Evolutionary conservation across 1,140 invertebrate genomes (phyloP), one percentile per base, ranked within the genome.

Genomic region (Nasonia longicornis): DNA sequence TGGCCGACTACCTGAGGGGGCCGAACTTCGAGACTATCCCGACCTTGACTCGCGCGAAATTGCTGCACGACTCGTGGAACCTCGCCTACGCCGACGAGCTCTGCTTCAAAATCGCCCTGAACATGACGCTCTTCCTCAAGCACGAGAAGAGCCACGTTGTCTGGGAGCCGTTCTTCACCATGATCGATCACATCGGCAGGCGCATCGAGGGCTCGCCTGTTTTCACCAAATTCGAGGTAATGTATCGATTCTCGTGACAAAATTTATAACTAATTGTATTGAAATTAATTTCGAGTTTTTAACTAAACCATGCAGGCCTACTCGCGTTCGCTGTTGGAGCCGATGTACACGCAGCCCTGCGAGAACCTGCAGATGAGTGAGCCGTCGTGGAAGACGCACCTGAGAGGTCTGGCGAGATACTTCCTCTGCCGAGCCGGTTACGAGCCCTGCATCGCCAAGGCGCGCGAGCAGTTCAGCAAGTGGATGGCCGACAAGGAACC

Each of bases 51-150:
- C 91, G 95, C 78, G 95, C 95, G 0, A 96, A 96, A 88, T 87
- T 96, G 0, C 87, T 96, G 1, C 95, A 96, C 83, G 95, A 96
- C 84, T 93, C 95, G 0, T 94, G 95, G 94, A 95, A 95, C 87
- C 89, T 96, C 10, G 95, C 95, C 0, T 95, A 95, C 79, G 94
- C 94, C n/a, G 95, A 95, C 0, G 93, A 95, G 82, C 89, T 96
- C 3, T 92, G 92, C 81, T 95, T 95, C 84, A 92, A 91, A 0
- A 93, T 93, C 1, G 95, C 95, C 0, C 89, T 96, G 4, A 94
- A 96, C 84, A 95, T 96, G 94, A 96, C 95, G 0, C 87, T 94
- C 35, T 95, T 95, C 83, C 88, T 96, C 80, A 93, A 92, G 84
- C 89, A 92, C 38, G 95, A 96, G 87, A 92, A 93, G 20, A 92